phyloP scores from a whole-genome alignment of 2,797 vertebrate species.

The Amphiprion clarkii region DNA sequence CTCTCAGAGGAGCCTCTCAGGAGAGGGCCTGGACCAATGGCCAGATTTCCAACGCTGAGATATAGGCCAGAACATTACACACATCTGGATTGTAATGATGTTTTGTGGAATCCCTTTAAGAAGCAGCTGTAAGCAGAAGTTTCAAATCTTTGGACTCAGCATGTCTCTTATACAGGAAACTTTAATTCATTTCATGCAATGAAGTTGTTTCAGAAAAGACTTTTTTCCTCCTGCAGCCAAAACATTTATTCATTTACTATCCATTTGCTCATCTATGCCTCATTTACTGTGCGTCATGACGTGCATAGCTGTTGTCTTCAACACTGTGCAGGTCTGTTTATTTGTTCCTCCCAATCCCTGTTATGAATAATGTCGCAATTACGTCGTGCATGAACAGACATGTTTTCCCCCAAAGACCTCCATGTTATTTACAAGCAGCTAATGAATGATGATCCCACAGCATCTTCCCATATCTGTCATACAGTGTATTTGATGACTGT shows the following conservation, averaged over 20 bases:
- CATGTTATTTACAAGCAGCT: conserved; percentile 35
- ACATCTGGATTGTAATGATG: conserved; percentile 54
- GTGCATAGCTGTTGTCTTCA: conserved; percentile 29
- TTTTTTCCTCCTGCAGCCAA: conserved; percentile 50
- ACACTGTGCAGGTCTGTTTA: conserved; percentile 44
- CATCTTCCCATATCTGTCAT: conserved; percentile 24
- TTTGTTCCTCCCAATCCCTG: conserved; percentile 24
- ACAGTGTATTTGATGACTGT: conserved; percentile 19
- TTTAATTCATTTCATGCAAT: background rate
- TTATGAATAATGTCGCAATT: conserved; percentile 48
- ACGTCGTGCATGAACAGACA: conserved; percentile 42
- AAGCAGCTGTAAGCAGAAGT: conserved; percentile 6
- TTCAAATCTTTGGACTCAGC: conserved; percentile 19
- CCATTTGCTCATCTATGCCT: conserved; percentile 51
- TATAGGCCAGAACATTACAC: conserved; percentile 71
- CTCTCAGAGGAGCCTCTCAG: conserved; percentile 80
- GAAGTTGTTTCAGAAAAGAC: conserved; percentile 22
- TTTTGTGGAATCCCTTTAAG: conserved; percentile 71
- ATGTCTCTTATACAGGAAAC: background rate
- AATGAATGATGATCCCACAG: conserved; percentile 57
- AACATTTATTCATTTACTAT: conserved; percentile 54
- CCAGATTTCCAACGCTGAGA: conserved; percentile 70
- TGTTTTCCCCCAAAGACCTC: conserved; percentile 51
- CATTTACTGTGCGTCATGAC: conserved; percentile 48
- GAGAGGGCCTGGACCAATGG: conserved; percentile 77